phyloP scores from a whole-genome alignment of 1,140 invertebrate genomes.

The Drosophila albomicans region DNA sequence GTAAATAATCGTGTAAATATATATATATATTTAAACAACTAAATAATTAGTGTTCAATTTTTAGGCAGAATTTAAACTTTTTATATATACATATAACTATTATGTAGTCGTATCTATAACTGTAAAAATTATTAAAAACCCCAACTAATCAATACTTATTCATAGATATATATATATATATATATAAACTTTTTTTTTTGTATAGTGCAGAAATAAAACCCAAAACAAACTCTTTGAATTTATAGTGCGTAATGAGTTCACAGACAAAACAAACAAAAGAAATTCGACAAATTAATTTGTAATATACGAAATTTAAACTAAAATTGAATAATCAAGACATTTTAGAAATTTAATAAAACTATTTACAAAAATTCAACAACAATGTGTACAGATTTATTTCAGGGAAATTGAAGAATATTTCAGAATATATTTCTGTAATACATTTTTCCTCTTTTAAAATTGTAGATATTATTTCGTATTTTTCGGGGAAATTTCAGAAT shows the following conservation, averaged over 20 bases:
- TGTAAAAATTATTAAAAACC: slow-evolving; percentile 28
- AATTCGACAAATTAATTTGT: slow-evolving; percentile 46
- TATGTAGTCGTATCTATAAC: slow-evolving; percentile 56
- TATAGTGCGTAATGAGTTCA: slow-evolving; percentile 76
- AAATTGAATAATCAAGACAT: slow-evolving; percentile 46
- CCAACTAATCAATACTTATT: slow-evolving; percentile 19
- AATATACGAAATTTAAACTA: slow-evolving; percentile 49
- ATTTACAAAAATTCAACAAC: slow-evolving; percentile 50
- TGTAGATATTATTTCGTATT: no score
- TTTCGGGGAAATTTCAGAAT: no score
- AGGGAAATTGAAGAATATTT: no score
- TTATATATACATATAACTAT: slow-evolving; percentile 48
- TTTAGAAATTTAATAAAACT: slow-evolving; percentile 65
- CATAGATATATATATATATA: slow-evolving; percentile 8
- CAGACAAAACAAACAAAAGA: slow-evolving; percentile 19
- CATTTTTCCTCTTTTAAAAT: no score
- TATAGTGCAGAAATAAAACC: slow-evolving; percentile 58
- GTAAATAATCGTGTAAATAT: slow-evolving; percentile 40
- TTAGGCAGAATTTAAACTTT: slow-evolving; percentile 59
- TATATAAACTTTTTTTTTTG: slow-evolving; percentile 55
- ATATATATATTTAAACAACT: slow-evolving; percentile 31
- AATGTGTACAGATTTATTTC: background rate
- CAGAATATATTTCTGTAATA: no score
- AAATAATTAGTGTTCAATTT: slow-evolving; percentile 61
- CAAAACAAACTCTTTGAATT: slow-evolving; percentile 72